Percentiles rank a stretch among this genome's conserved stretches.
Conservation (phyloP, 2,113 vertebrate species). For the Ctenodactylus gundi region DNA sequence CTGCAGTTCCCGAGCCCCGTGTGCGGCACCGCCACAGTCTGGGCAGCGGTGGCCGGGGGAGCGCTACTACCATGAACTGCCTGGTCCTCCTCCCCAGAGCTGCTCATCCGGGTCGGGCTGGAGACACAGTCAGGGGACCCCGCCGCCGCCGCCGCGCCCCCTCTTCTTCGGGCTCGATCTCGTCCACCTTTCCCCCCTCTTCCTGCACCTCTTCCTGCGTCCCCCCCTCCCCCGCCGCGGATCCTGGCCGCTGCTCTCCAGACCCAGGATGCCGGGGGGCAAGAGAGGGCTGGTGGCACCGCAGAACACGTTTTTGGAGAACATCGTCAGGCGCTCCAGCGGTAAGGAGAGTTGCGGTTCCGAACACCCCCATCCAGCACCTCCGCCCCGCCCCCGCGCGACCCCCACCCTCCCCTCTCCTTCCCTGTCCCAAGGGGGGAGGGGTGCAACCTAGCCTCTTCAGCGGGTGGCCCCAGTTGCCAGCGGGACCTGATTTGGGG, state of each 20-base stretch:
- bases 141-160: slow-evolving; percentile 72
- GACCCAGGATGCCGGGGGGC: slow-evolving; percentile 97
- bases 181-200: slow-evolving; percentile 65
- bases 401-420: neutral
- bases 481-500: neutral
- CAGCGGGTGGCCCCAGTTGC: neutral
- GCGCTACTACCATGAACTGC: slow-evolving; percentile 90
- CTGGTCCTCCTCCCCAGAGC: slow-evolving; percentile 85
- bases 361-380: slow-evolving; percentile 37
- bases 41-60: slow-evolving; percentile 83
- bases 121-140: slow-evolving; percentile 77
- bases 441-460: neutral
- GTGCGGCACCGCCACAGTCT: slow-evolving; percentile 81
- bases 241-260: slow-evolving; percentile 85
- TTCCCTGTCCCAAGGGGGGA: slow-evolving; percentile 8
- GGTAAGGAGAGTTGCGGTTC: slow-evolving; percentile 87
- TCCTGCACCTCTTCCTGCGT: slow-evolving; percentile 70
- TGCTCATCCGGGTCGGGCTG: slow-evolving; percentile 85
- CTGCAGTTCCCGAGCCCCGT: slow-evolving; percentile 79
- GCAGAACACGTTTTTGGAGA: slow-evolving; percentile 98
- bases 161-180: slow-evolving; percentile 57
- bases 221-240: slow-evolving; percentile 81
- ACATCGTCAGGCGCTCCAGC: slow-evolving; percentile 95
- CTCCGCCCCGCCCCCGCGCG: slow-evolving; percentile 13
- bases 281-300: slow-evolving; percentile 98